phyloP scores from a whole-genome alignment of 2,888 invertebrate genomes.

The Folsomia manolachei region DNA sequence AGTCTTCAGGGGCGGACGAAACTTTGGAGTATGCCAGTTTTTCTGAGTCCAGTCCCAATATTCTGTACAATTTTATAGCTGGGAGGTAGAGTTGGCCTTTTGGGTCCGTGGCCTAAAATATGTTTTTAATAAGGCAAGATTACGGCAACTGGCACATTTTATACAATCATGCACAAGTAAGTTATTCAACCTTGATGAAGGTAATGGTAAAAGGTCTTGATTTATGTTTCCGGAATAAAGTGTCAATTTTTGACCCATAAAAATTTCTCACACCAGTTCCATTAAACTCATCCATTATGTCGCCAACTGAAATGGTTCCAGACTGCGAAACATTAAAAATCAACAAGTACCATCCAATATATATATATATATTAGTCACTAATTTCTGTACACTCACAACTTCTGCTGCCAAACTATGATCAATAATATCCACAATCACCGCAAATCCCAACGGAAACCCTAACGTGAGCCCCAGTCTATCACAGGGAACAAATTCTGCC shows the following conservation, averaged over 20 bases:
- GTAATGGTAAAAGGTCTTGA: constrained; percentile 57
- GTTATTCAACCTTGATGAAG: constrained; percentile 59
- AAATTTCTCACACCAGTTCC: constrained; percentile 58
- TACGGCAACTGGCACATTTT: neutral
- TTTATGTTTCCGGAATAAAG: constrained; percentile 57
- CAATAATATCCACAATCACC: constrained; percentile 60
- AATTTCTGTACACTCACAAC: constrained; percentile 58
- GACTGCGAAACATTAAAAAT: constrained; percentile 14
- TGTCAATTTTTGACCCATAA: constrained; percentile 57
- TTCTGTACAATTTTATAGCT: constrained; percentile 54
- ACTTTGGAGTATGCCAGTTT: constrained; percentile 31
- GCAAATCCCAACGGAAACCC: constrained; percentile 62
- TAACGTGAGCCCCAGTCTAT: constrained; percentile 59
- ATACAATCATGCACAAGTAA: neutral
- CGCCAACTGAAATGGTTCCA: constrained; percentile 62
- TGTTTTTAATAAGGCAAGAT: constrained; percentile 4
- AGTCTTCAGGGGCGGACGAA: neutral
- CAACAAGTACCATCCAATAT: neutral
- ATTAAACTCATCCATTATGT: constrained; percentile 65
- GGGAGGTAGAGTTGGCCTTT: constrained; percentile 57
- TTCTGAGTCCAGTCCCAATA: constrained; percentile 46
- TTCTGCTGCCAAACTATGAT: constrained; percentile 64
- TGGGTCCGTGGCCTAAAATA: constrained; percentile 52
- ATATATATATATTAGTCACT: neutral
- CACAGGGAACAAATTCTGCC: constrained; percentile 64